A percentile compares a stretch with the other conserved stretches of the same genome.
phyloP scores from a whole-genome alignment of 1,140 invertebrate genomes.

The Spodoptera litura region DNA sequence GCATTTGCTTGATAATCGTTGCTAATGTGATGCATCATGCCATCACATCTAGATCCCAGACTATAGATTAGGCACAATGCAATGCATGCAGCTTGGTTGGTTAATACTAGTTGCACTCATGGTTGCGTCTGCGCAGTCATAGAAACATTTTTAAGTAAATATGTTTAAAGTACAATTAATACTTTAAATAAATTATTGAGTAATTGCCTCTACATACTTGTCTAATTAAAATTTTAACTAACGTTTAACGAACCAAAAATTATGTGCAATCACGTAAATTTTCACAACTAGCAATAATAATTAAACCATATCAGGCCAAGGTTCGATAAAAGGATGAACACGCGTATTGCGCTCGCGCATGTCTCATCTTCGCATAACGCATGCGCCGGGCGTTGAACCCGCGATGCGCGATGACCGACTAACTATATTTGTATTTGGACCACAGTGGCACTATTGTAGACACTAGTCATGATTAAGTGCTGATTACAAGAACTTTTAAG shows the following conservation, averaged over 20 bases:
- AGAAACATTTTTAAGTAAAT: too few relatives aligned
- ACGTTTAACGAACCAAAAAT: background rate
- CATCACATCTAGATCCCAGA: slow-evolving; percentile 25
- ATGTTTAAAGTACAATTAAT: too few relatives aligned
- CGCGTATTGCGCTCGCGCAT: slow-evolving; percentile 10
- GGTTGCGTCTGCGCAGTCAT: too few relatives aligned
- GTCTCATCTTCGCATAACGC: slow-evolving; percentile 11
- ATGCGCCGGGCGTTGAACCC: slow-evolving; percentile 16
- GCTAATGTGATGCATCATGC: background rate
- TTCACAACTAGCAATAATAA: background rate
- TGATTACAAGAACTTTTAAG: slow-evolving; percentile 2
- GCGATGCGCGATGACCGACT: slow-evolving; percentile 34
- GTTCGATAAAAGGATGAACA: slow-evolving; percentile 4
- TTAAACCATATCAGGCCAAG: slow-evolving; percentile 2
- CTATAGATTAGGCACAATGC: slow-evolving; percentile 7
- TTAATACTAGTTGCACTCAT: background rate
- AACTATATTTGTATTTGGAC: slow-evolving; percentile 36
- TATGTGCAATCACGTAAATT: background rate
- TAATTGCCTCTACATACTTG: background rate
- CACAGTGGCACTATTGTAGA: slow-evolving; percentile 19
- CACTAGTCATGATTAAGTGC: slow-evolving; percentile 8
- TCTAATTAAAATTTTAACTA: background rate
- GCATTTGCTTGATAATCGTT: slow-evolving; percentile 1
- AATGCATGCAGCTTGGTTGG: background rate
- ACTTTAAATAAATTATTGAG: too few relatives aligned